phyloP scores from a whole-genome alignment of 2,113 vertebrate genomes.

The Phasianus colchicus region DNA sequence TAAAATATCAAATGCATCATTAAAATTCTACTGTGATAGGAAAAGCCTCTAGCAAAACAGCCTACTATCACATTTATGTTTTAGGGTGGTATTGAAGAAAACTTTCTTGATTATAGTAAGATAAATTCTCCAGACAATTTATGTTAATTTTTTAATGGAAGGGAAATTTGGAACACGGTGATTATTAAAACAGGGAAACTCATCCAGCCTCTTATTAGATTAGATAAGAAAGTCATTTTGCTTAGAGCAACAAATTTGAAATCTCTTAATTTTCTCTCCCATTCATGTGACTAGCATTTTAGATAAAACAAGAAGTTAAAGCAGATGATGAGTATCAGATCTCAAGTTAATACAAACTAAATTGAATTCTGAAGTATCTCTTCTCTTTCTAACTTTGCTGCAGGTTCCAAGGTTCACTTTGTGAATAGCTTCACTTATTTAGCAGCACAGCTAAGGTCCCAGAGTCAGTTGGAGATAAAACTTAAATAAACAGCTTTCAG shows the following conservation, averaged over 20 bases:
- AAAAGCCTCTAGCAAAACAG: constrained; percentile 2
- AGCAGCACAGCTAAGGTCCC: constrained; percentile 18
- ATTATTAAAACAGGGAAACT: constrained; percentile 82
- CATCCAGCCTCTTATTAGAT: constrained; percentile 80
- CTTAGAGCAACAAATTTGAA: constrained; percentile 84
- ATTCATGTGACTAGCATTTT: constrained; percentile 77
- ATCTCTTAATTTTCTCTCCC: constrained; percentile 81
- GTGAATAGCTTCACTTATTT: constrained; percentile 72
- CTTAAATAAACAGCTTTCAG: constrained; percentile 51
- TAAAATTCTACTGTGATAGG: neutral
- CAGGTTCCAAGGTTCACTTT: constrained; percentile 73
- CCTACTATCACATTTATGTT: constrained; percentile 19
- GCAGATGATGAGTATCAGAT: constrained; percentile 75
- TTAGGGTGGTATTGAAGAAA: constrained; percentile 62
- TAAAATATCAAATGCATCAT: neutral
- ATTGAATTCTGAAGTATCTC: constrained; percentile 79
- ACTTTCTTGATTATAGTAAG: constrained; percentile 67
- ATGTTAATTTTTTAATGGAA: constrained; percentile 80
- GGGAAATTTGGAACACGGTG: constrained; percentile 74
- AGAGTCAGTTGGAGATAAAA: constrained; percentile 56
- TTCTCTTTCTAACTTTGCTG: constrained; percentile 70
- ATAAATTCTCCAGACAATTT: constrained; percentile 76
- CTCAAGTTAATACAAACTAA: constrained; percentile 79
- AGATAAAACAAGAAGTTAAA: constrained; percentile 82
- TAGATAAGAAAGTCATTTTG: constrained; percentile 83